Evolutionary conservation across 2,888 invertebrate genomes (phyloP).

Genomic region (Athalia cordata): DNA sequence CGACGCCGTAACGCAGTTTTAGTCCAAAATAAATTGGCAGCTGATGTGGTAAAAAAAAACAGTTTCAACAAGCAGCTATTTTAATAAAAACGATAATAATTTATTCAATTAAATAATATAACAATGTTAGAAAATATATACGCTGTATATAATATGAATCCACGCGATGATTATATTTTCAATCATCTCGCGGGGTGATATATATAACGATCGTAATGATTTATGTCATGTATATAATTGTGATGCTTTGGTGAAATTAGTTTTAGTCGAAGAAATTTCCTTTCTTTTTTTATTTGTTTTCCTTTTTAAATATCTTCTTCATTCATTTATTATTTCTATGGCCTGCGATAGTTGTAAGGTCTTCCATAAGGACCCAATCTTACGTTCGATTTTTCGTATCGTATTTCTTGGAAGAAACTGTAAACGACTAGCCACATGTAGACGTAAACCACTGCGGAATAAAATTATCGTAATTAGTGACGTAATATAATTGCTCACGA

Average conservation of each 20-base stretch:
- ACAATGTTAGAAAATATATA: constrained; percentile 35
- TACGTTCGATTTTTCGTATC: constrained; percentile 67
- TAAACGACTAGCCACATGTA: constrained; percentile 91
- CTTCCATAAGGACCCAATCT: constrained; percentile 69
- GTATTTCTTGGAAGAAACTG: constrained; percentile 85
- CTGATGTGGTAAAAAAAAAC: neutral
- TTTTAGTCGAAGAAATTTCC: neutral
- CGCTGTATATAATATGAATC: constrained; percentile 14
- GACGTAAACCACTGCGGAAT: constrained; percentile 80
- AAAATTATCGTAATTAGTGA: constrained; percentile 1
- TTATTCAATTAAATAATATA: constrained; percentile 43
- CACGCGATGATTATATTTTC: neutral
- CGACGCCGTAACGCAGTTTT: neutral
- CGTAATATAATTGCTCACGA: constrained; percentile 4
- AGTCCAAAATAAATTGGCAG: neutral
- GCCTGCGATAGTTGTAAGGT: constrained; percentile 68
- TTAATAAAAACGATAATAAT: constrained; percentile 46
- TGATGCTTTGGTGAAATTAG: constrained; percentile 39
- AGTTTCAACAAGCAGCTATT: neutral
- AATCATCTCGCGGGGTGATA: neutral
- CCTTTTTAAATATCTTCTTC: neutral
- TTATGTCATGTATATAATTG: constrained; percentile 27
- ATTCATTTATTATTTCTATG: constrained; percentile 54
- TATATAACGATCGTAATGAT: neutral
- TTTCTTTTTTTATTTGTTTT: neutral